These are phyloP conservation scores for Casuarius casuarius DNA, from an alignment of 2,113 vertebrate genomes.

Conservation along the genomic window DNA sequence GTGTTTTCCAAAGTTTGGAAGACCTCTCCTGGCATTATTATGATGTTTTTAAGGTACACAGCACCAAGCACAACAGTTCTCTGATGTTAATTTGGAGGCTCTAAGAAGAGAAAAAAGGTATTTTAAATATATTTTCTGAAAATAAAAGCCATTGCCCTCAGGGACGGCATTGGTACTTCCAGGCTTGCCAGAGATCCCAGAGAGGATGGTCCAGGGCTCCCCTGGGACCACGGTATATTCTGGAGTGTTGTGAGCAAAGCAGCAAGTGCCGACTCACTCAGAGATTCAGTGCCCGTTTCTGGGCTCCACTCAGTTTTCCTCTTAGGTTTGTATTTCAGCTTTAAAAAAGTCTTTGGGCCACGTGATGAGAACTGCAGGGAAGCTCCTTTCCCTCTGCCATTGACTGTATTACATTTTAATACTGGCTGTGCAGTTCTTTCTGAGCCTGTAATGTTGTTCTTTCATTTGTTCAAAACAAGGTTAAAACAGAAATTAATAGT, in stretches of 20 bases:
- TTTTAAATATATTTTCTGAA: background rate
- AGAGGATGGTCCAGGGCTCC: background rate
- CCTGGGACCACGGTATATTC: no score
- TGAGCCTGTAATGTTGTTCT: background rate
- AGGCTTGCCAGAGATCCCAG: background rate
- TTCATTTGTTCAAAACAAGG: background rate
- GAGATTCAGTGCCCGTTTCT: background rate
- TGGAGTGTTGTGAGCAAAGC: rapidly evolving
- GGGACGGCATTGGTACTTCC: background rate
- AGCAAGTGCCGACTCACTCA: background rate
- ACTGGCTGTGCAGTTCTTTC: background rate
- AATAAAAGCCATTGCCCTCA: background rate
- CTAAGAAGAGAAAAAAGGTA: background rate
- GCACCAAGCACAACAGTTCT: background rate
- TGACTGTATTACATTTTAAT: rapidly evolving
- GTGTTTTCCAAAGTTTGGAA: background rate
- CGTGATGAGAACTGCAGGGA: background rate
- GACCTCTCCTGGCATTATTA: background rate
- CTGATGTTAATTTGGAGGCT: background rate
- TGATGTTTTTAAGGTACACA: background rate
- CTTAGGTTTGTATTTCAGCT: background rate
- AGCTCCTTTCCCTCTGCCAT: background rate
- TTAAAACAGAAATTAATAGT: background rate
- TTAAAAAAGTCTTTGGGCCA: background rate
- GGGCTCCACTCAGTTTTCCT: background rate